Evolutionary conservation across 1,140 invertebrate genomes (phyloP), one percentile per base, ranked within the genome.

Genomic region (Drosophila sucinea): DNA sequence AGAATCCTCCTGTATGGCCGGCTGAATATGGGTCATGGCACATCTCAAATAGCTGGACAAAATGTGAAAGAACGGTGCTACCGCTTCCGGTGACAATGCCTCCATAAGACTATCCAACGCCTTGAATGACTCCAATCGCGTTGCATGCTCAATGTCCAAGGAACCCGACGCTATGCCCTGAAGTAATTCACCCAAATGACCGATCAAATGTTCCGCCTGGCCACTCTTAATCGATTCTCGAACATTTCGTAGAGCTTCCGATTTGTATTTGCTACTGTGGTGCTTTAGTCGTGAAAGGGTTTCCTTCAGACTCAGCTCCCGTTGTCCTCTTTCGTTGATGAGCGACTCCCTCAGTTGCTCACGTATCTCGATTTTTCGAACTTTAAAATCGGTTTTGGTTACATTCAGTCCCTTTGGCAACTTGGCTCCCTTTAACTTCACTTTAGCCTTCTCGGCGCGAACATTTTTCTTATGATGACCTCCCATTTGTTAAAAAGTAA

Each of bases 361-460:
- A 64, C 94, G 94, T 41, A 98, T 94, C 6, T 97, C 92, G 77
- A 98, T 97, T 87, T 97, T 96, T 79, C 96, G 96, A 1, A 97
- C 94, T 94, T 97, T 98, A 85, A 98, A 98, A 79, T 95, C 94
- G 0, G 96, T 96, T 89, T 97, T 95, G 0, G 97, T 98, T 2
- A 96, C 94, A 94, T 98, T 98, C 51, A 95, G 94, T 10, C 96
- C 95, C 92, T 96, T 96, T 0, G 96, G 95, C 54, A 96, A 90
- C 94, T 95, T 91, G 93, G 94, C 93, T 90, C 94, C 91, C 90
- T 96, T 96, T 35, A 97, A 91, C 90, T 97, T 96, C 1, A 95
- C 94, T 93, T 96, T 97, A 0, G 95, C 93, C 79, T 96, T 96
- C 92, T 97, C 96, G 3, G 95, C 94, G 87, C 95, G 96, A 3